Evolutionary conservation across 2,797 vertebrate species (phyloP).

Genomic region (Schizopygopsis pylzovi): DNA sequence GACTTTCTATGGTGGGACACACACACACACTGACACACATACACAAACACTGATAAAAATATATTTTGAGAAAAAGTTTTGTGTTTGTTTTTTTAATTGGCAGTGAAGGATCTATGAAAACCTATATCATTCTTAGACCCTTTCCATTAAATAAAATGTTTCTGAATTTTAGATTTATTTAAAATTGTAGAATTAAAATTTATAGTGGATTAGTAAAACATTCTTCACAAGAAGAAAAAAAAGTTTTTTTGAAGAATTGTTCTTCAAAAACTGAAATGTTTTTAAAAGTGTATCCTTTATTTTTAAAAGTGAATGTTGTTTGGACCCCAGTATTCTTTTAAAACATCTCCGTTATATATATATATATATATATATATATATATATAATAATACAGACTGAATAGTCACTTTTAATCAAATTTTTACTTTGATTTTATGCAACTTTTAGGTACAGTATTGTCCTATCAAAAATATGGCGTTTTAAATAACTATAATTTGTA

Average conservation of each 20-base stretch:
- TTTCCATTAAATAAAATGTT: background rate
- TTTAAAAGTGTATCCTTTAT: background rate
- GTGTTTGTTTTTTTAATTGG: background rate
- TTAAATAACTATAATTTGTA: background rate
- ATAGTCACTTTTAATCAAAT: too few species aligned
- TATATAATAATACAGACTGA: too few species aligned
- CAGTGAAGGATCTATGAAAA: background rate
- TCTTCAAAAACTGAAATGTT: background rate
- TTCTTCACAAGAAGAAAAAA: too few species aligned
- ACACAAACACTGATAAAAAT: background rate
- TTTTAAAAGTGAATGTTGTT: background rate
- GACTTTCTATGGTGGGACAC: background rate
- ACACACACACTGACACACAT: too few species aligned
- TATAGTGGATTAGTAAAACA: background rate
- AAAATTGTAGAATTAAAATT: too few species aligned
- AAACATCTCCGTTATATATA: background rate
- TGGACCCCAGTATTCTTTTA: background rate
- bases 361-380: background rate
- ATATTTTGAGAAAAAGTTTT: background rate
- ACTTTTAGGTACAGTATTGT: background rate
- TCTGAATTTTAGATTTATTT: too few species aligned
- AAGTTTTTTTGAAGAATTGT: background rate
- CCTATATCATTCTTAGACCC: background rate
- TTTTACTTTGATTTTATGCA: background rate
- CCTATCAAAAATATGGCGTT: background rate